Evolutionary conservation across 2,113 vertebrate species (phyloP).

Genomic region (Campylomormyrus numenius): DNA sequence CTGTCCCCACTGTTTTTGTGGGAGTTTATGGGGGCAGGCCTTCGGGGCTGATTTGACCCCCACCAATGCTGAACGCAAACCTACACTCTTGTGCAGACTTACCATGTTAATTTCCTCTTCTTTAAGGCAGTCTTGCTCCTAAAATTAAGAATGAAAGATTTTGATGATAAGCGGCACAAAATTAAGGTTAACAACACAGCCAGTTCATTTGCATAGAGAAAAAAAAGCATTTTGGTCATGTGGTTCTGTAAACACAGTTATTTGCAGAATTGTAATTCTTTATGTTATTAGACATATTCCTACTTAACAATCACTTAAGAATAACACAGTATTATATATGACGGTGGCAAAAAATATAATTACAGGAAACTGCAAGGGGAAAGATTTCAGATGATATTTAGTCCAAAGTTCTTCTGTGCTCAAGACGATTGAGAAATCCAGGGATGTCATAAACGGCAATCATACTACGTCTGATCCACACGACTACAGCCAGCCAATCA

Average conservation of each 20-base stretch:
- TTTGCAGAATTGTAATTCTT: not conserved
- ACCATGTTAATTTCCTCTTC: slow-evolving; percentile 95
- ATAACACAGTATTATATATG: not conserved
- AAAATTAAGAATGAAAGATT: slow-evolving; percentile 28
- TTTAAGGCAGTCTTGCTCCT: slow-evolving; percentile 97
- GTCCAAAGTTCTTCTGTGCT: not conserved
- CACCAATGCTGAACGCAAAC: not conserved
- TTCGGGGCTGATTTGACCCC: not conserved
- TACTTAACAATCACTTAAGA: not conserved
- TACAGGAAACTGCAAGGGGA: not conserved
- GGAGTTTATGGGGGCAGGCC: not conserved
- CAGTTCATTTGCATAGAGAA: not conserved
- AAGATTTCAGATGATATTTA: not conserved
- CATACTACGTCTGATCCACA: not conserved
- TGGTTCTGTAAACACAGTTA: not conserved
- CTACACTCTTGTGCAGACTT: slow-evolving; percentile 31
- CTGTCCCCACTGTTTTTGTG: not conserved
- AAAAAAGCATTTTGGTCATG: not conserved
- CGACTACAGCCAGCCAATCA: not conserved
- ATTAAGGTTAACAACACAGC: not conserved
- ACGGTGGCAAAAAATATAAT: not conserved
- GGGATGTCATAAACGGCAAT: not conserved
- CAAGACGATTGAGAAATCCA: not conserved
- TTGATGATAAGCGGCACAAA: not conserved
- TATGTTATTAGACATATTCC: not conserved